Evolutionary conservation across 2,888 invertebrate genomes (phyloP), one percentile per base, ranked within the genome.

Genomic region (Epistrophe grossulariae): DNA sequence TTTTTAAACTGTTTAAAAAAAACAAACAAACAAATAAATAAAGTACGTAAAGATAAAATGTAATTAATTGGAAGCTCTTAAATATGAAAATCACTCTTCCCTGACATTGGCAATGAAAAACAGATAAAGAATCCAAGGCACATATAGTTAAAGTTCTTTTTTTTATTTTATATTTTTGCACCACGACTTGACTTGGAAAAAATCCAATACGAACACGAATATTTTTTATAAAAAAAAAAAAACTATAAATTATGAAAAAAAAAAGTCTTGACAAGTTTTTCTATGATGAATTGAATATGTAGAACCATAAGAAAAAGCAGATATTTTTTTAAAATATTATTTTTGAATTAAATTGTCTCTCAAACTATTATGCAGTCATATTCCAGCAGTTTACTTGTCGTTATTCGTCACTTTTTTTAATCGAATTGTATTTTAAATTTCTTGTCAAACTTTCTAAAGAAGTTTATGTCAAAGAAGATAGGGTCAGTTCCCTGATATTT

Each of bases 21-120:
- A 45, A 24, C 3, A 24, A 60, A 38, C 31, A 31, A 31, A 31
- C 7, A 55, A 17, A 24, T 15, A 40, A 17, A 55, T 64, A 31
- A n/a, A 28, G 40, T 35, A 9, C 9, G 19, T n/a, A 28, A 24
- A 17, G 13, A 77, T 38, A 59, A 28, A 19, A 77, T 45, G 15
- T 31, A 24, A 4, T 71, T 43, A 15, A 17, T 35, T 15, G 19
- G 17, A 60, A 40, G 15, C 19, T 48, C 31, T 48, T 13, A 62
- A n/a, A 17, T 17, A 31, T 52, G 24, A 74, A 74, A 38, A 60
- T 43, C 38, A 35, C 24, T 45, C 24, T 52, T n/a, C 43, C 15
- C 52, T 55, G 79, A 52, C 79, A 79, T 71, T 71, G 79, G 52
- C 79, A 79, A 38, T 79, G 71, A 71, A 79, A 62, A 35, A 10